Evolutionary conservation across 1,140 invertebrate species (phyloP), one percentile per base, ranked within the genome.

Genomic region (Apis mellifera): DNA sequence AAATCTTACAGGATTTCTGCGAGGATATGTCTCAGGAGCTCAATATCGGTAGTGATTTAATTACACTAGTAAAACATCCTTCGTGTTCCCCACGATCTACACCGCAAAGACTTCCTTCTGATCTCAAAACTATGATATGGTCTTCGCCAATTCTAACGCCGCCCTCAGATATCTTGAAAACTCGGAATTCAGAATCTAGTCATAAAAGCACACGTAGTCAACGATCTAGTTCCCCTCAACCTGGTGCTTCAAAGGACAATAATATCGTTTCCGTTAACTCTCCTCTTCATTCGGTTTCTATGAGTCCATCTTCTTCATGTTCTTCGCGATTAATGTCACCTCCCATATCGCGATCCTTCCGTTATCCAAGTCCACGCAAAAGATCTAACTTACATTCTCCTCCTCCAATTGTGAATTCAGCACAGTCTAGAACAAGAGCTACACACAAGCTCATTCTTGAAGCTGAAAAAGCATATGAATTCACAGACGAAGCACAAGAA

Each of bases 381-480:
- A 88, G 91, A 66, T 85, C 92, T 2, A 93, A 87, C 70, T 78
- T 91, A 3, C 93, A 90, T 15, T 94, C 93, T 11, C 91, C 93
- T 21, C 91, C 92, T 8, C 90, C 93, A 13, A 87, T 89, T 32
- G 68, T 89, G 1, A 84, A 55, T 15, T 12, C 89, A 0, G 87
- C 86, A 11, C 91, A 91, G 65, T 87, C 91, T 1, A 90, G 92
- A 76, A 92, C 90, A 3, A 90, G 93, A 83, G 87, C 92, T 0
- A 90, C 92, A 23, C 92, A 94, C 64, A 94, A 94, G 48, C 87
- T 94, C 0, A 94, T 84, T 68, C 90, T 92, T 19, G 93, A 94
- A 82, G 96, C 96, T 0, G 96, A 97, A 79, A 97, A 97, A 91
- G 96, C 97, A 1, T 98, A 98, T 88, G 97, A 98, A 90, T 98